Evolutionary conservation across 2,113 vertebrate genomes (phyloP), one percentile per base, ranked within the genome.

Genomic region (Lutjanus erythropterus): DNA sequence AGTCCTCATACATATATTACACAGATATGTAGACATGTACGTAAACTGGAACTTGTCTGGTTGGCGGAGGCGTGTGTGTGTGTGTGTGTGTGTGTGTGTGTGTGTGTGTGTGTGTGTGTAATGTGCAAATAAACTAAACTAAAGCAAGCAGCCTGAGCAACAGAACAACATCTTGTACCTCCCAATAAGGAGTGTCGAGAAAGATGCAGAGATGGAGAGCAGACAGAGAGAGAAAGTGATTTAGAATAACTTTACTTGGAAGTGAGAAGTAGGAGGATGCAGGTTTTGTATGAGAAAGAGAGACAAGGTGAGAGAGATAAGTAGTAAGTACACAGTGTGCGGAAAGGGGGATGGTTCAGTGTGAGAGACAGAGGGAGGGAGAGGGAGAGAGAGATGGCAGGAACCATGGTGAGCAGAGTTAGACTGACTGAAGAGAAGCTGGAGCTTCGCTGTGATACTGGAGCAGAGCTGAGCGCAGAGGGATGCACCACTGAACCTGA

Each of bases 401-500:
- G 75, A 83, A 75, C 47, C 71, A 77, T 56, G 67, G 70, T 85
- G 74, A 82, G 86, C 60, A 71, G 83, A 88, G 84, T 75, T 67
- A 66, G 62, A 86, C 85, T 55, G 76, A 85, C 47, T 73, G 71
- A 73, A 55, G 47, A 78, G 71, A 56, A 50, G 71, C 58, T 56
- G 80, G 90, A 75, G 58, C 71, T 81, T 59, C 18, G 44, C 42
- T 71, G 64, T 62, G 78, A 73, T 73, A 39, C 42, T 64, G 83
- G 35, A 71, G 61, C 58, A 39, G 61, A 10, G 52, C 70, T 82
- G 69, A 64, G 66, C 62, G 64, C 61, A 64, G 37, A 75, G 29
- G 21, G 86, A 87, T 65, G 67, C 49, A 8, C 66, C 33, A 3
- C 78, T 49, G 41, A 82, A 64, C 35, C 83, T 62, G 75, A 77